phyloP scores from a whole-genome alignment of 2,888 invertebrate species.

The Cephus spinipes region DNA sequence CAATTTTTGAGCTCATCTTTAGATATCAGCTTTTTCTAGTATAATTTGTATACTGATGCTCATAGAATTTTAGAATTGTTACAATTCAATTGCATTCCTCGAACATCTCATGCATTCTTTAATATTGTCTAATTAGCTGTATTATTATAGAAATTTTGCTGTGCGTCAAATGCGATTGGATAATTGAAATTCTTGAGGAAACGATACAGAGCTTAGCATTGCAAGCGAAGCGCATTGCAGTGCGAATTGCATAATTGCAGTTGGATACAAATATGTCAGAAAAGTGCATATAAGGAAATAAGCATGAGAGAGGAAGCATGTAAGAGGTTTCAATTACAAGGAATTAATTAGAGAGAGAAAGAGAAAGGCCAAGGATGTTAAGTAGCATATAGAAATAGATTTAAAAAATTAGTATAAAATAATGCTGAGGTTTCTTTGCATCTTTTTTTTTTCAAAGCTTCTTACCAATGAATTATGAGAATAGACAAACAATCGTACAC shows the following conservation, averaged over 20 bases:
- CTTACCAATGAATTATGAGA: background rate
- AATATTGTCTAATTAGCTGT: background rate
- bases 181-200: background rate
- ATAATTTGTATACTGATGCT: background rate
- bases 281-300: background rate
- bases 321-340: background rate
- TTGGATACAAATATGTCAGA: background rate
- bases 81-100: background rate
- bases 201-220: slow-evolving; percentile 2
- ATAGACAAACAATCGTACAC: background rate
- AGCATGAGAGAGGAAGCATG: slow-evolving; percentile 10
- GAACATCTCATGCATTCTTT: background rate
- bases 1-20: background rate
- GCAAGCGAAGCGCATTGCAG: slow-evolving; percentile 35
- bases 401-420: background rate
- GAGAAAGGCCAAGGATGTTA: slow-evolving; percentile 11
- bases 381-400: background rate
- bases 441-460: slow-evolving; percentile 5
- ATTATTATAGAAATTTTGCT: background rate
- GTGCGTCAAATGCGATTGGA: background rate
- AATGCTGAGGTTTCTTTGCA: background rate
- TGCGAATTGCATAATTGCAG: slow-evolving; percentile 6
- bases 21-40: background rate
- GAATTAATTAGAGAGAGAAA: background rate
- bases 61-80: background rate